Conservation (phyloP, 2,797 vertebrate genomes). For the Bovichtus diacanthus region DNA sequence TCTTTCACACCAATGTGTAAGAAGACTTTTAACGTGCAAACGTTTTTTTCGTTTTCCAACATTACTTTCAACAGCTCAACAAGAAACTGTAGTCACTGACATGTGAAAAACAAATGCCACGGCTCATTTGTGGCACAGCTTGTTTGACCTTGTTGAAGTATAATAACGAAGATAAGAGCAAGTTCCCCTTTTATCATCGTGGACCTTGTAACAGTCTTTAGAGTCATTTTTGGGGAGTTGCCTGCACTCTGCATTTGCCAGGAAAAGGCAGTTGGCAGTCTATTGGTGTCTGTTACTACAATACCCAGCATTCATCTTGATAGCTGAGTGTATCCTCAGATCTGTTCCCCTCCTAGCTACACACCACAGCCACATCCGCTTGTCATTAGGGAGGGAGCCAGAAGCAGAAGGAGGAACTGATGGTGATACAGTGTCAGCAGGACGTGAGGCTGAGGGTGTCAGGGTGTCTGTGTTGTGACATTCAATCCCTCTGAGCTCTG, state of each 20-base stretch:
- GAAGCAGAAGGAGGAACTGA: conserved; percentile 33
- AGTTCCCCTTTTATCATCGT: not conserved
- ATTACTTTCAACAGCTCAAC: not conserved
- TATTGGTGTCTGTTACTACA: not conserved
- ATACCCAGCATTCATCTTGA: conserved; percentile 3
- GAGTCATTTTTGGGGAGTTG: too few relatives aligned
- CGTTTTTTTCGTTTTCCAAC: too few relatives aligned
- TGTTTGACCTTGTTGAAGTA: too few relatives aligned
- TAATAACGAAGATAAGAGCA: too few relatives aligned
- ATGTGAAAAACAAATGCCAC: too few relatives aligned
- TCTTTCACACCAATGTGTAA: not conserved
- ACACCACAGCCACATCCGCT: not conserved
- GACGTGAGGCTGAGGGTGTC: conserved; percentile 22
- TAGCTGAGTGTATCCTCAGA: not conserved
- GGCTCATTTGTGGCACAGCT: too few relatives aligned
- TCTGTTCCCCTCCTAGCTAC: not conserved
- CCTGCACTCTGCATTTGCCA: too few relatives aligned
- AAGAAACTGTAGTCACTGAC: not conserved
- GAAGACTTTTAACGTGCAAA: too few relatives aligned
- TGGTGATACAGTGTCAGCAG: conserved; percentile 39
- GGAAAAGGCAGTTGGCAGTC: too few relatives aligned
- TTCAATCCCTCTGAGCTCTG: conserved; percentile 17
- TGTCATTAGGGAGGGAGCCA: conserved; percentile 13
- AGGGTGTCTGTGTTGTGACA: conserved; percentile 52
- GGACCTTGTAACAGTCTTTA: not conserved